Base-by-base conservation (phyloP, 2,888 invertebrate species). In the Caenorhabditis afra region DNA sequence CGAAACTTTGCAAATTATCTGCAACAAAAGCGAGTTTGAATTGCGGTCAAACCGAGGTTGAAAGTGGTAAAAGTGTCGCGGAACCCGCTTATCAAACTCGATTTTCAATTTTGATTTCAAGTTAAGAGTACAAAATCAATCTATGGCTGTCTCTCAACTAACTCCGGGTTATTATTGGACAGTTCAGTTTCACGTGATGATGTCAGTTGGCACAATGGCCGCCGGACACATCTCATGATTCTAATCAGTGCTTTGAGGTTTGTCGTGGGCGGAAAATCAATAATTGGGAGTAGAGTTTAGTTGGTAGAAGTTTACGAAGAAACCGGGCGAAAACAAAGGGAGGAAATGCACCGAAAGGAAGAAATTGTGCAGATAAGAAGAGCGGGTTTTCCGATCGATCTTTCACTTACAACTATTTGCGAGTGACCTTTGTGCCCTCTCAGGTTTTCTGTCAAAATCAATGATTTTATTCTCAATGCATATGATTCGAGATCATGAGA, bases 181-280 rank as follows among this genome's bases (percentile, higher is more conserved):
- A 45, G 71, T 62, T 62, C 45, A 71, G 57, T 55, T 71, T 71
- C 71, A 71, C 62, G 57, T 71, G 62, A 62, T 57, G 53, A 61
- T 61, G 53, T 7, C 45, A 35, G 16, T 52, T 23, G 18, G 29
- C 29, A 66, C 3, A 12, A n/a, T 29, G 29, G 57, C 49, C 23
- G 57, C 49, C 23, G 16, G 37, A 10, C 35, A 35, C 53, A 68
- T 53, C 68, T 52, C 29, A 52, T 68, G 68, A 59, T 68, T 29
- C 5, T 52, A 37, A 52, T 52, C 45, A 37, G 53, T 35, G 53
- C 53, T 53, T 53, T 53, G 53, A 23, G 35, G 35, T 53, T 3
- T n/a, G 29, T 29, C 29, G 29, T 29, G 29, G 29, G 29, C 7
- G 29, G 22, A n/a, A 41, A 35, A 57, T 20, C 39, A 55, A 47